These are phyloP conservation scores for Tenthredo mesomela DNA, from an alignment of 2,888 invertebrate species.

Conservation along the genomic window DNA sequence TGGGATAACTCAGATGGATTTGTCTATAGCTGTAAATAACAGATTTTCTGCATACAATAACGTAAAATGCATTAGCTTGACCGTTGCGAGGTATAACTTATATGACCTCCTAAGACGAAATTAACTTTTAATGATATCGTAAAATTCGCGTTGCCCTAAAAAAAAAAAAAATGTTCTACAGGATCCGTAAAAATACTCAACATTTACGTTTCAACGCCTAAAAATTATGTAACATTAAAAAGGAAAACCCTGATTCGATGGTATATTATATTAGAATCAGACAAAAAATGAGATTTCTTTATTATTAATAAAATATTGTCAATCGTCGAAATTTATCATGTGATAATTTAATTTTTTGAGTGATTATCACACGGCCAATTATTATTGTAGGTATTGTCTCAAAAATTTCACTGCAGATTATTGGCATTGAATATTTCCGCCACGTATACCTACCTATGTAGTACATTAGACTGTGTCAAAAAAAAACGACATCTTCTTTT, in stretches of 20 bases:
- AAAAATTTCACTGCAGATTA: not conserved
- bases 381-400: not conserved
- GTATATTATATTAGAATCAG: not conserved
- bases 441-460: not conserved
- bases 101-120: not conserved
- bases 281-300: not conserved
- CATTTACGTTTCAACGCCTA: not conserved
- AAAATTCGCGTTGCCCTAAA: not conserved
- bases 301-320: not conserved
- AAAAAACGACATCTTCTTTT: no score
- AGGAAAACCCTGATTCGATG: no score
- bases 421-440: not conserved
- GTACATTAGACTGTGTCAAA: no score
- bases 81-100: not conserved
- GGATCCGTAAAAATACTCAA: not conserved
- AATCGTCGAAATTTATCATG: not conserved
- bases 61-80: conserved; percentile 12
- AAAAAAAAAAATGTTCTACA: not conserved
- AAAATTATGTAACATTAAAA: not conserved
- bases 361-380: not conserved
- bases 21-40: conserved; percentile 23
- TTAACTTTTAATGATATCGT: not conserved
- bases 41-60: not conserved
- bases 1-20: conserved; percentile 38
- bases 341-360: not conserved